Evolutionary conservation across 2,113 vertebrate genomes (phyloP).

Genomic region (Esox niger): DNA sequence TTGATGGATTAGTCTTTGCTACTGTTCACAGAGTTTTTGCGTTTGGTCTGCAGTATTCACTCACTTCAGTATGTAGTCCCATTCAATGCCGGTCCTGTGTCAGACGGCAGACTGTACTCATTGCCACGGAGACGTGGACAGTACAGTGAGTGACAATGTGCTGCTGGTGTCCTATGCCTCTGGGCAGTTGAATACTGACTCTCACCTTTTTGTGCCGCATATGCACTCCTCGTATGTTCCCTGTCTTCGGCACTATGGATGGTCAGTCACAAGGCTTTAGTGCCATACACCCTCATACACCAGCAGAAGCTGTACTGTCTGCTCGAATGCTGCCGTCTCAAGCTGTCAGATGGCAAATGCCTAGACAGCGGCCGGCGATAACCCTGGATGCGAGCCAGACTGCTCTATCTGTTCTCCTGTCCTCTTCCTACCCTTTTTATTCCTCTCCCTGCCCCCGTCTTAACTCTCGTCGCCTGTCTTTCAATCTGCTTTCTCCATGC

Average conservation of each 20-base stretch:
- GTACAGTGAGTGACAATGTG: constrained; percentile 2
- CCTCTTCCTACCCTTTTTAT: background rate
- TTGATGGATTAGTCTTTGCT: background rate
- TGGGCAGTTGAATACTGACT: constrained; percentile 8
- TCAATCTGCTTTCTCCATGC: background rate
- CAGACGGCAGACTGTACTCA: background rate
- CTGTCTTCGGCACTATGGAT: constrained; percentile 23
- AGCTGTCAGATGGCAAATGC: constrained; percentile 61
- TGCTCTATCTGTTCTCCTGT: background rate
- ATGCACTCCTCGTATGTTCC: constrained; percentile 27
- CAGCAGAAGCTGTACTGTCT: constrained; percentile 20
- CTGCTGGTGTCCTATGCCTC: constrained; percentile 4
- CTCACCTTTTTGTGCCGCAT: constrained; percentile 21
- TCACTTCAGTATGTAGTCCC: background rate
- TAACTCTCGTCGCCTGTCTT: background rate
- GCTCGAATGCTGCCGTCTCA: constrained; percentile 44
- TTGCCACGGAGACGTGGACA: background rate
- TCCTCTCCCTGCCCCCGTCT: background rate
- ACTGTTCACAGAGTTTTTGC: background rate
- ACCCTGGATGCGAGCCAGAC: constrained; percentile 54
- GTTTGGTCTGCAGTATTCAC: too few species aligned
- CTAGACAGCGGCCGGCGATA: constrained; percentile 43
- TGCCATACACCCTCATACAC: constrained; percentile 14
- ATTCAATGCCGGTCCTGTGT: background rate
- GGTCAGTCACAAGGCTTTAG: constrained; percentile 9